phyloP scores from a whole-genome alignment of 2,113 vertebrate species.

The Hypanus sabinus region DNA sequence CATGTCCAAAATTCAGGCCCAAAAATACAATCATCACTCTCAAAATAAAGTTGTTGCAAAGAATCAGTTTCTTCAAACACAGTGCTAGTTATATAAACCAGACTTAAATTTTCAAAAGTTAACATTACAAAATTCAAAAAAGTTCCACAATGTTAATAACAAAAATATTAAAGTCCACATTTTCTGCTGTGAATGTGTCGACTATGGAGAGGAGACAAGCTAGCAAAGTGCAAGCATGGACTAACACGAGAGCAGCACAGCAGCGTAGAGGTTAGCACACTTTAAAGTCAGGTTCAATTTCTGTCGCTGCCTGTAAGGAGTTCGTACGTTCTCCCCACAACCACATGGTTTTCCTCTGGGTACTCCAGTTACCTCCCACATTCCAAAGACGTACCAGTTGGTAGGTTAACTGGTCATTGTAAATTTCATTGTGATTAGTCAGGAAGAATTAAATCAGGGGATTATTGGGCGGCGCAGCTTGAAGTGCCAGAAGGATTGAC shows the following conservation, averaged over 20 bases:
- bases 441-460: no score
- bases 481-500: no score
- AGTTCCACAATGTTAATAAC: not conserved
- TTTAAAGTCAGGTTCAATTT: no score
- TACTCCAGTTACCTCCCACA: no score
- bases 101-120: not conserved
- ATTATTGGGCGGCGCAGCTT: no score
- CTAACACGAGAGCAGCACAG: not conserved
- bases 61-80: not conserved
- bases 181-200: not conserved
- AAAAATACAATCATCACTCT: not conserved
- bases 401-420: no score
- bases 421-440: no score
- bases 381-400: no score
- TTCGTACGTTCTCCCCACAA: no score
- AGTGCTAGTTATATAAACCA: not conserved
- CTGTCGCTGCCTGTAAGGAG: no score
- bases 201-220: not conserved
- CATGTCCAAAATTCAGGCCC: not conserved
- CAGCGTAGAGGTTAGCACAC: no score
- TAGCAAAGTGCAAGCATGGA: not conserved
- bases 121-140: not conserved
- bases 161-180: not conserved
- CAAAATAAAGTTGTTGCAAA: not conserved
- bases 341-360: no score